Evolutionary conservation across 1,140 invertebrate genomes (phyloP), one percentile per base, ranked within the genome.

Genomic region (Ridgeia piscesae): DNA sequence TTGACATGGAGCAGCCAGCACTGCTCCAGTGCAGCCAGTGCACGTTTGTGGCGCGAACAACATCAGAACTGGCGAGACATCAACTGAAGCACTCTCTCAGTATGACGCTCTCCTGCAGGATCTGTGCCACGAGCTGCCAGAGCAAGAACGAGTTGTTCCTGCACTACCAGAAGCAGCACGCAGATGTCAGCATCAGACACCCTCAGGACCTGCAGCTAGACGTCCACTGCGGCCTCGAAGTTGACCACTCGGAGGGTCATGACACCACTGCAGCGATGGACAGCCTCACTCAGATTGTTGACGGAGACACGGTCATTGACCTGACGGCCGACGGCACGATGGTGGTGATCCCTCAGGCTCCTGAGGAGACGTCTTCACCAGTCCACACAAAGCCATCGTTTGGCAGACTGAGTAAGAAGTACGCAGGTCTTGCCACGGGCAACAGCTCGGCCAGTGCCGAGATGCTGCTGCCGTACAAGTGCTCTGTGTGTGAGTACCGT

Each of bases 401-500:
- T 77, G 4, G 58, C 17, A 77, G 89, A 33, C 34, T 34, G 89
- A 90, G 35, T n/a, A 90, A 90, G 89, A 90, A 35, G 35, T 34
- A 35, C 17, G 34, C 34, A 35, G 89, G 89, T 34, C 34, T 34
- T 33, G 31, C 6, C 17, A 34, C 89, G 1, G 11, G 34, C 89
- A 90, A 35, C 35, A 90, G 31, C 35, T 33, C 89, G 17, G 33
- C 89, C 17, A 90, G 35, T 90, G 35, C 89, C 4, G 89, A 90
- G 89, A 34, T 90, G 89, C 91, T 94, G 11, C 92, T 96, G 14
- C 95, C 95, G 21, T 96, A 95, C 93, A 95, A 95, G 93, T 96
- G 95, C 92, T 93, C 94, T 48, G 94, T 94, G 35, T 96, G 95
- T 92, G 95, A 96, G 91, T 96, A 95, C 92, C 91, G 95, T 89